A percentile compares a stretch with the other conserved stretches of the same genome.
Conservation (phyloP, 2,888 invertebrate species). For the Stenchaetothrips biformis region DNA sequence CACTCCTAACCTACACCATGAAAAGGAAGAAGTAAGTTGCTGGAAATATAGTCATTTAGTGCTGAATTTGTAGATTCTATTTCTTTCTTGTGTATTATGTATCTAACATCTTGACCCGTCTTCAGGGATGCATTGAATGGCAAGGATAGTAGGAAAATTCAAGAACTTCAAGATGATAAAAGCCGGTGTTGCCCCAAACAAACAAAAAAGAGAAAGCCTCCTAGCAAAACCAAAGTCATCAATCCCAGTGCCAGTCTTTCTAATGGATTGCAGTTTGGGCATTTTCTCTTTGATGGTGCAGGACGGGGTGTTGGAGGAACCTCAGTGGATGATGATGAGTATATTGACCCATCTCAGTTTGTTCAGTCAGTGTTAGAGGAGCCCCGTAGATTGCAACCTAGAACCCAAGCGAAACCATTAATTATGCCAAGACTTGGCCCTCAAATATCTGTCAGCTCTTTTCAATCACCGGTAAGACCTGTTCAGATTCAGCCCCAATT, state of each 20-base stretch:
- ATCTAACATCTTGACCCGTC: background rate
- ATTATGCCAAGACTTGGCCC: too few relatives aligned
- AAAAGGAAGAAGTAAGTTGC: background rate
- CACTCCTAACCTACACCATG: background rate
- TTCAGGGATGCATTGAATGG: background rate
- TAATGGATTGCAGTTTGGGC: background rate
- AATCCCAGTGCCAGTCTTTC: background rate
- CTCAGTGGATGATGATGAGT: background rate
- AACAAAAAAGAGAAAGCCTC: background rate
- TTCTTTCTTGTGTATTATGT: background rate
- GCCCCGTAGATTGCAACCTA: too few relatives aligned
- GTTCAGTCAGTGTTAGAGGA: background rate
- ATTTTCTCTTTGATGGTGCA: background rate
- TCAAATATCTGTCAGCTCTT: too few relatives aligned
- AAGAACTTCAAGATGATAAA: background rate
- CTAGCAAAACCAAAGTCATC: background rate
- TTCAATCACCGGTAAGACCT: too few relatives aligned
- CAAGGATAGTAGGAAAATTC: background rate
- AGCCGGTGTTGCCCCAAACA: background rate
- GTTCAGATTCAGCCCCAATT: too few relatives aligned
- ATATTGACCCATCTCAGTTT: background rate
- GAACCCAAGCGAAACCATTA: too few relatives aligned
- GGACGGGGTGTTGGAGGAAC: background rate
- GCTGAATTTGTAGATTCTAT: too few relatives aligned
- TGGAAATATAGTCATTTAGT: background rate